Evolutionary conservation across 35 echinoderm and acorn worm species (phyloP).

Genomic region (Apostichopus californicus): DNA sequence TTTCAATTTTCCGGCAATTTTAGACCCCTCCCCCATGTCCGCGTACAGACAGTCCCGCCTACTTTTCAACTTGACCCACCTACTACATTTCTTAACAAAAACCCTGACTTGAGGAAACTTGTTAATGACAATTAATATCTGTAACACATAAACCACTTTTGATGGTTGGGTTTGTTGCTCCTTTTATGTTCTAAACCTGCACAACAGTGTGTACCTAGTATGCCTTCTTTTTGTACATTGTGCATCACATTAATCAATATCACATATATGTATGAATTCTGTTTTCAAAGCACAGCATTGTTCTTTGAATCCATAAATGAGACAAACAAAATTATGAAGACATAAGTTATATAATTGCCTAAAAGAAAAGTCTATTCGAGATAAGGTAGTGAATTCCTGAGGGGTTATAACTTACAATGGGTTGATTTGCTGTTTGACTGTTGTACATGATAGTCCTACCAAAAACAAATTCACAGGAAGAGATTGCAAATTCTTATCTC

Average conservation of each 20-base stretch:
- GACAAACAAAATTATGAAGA: no score
- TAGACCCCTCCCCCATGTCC: no score
- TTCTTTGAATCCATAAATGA: background rate
- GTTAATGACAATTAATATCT: no score
- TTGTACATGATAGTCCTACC: conserved; percentile 49
- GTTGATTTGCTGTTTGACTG: conserved; percentile 49
- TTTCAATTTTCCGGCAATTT: no score
- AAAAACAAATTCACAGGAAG: conserved; percentile 38
- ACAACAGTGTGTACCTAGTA: background rate
- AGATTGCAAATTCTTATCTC: background rate
- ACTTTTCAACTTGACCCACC: no score
- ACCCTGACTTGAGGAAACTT: no score
- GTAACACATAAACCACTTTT: no score
- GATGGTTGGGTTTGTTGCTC: background rate
- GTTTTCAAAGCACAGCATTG: background rate
- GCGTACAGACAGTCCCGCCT: no score
- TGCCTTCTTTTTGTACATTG: background rate
- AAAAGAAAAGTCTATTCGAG: no score
- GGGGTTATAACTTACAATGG: conserved; percentile 34
- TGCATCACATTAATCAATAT: background rate
- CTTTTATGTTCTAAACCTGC: background rate
- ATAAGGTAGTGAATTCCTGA: background rate
- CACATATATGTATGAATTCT: background rate
- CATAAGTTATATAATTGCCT: no score
- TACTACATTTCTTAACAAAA: no score